These are phyloP conservation scores for Neoascia interrupta DNA, from an alignment of 2,888 invertebrate genomes.

Conservation along the genomic window DNA sequence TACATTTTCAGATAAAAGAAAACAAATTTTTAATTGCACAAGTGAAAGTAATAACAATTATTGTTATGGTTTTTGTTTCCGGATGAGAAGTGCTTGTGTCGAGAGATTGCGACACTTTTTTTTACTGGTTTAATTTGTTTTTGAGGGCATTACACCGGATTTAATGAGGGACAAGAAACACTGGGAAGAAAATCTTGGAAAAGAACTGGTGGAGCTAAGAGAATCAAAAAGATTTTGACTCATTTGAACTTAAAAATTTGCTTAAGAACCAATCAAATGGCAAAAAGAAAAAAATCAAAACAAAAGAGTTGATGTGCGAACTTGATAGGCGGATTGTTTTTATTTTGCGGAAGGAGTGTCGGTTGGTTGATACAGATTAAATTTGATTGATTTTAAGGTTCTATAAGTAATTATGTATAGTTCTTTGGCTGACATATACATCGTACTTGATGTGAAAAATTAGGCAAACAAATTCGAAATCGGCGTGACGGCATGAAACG, in stretches of 20 bases:
- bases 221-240: constrained; percentile 19
- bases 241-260: neutral
- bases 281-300: neutral
- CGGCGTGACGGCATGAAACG: no score
- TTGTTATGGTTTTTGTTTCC: constrained; percentile 40
- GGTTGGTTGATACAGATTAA: no score
- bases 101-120: constrained; percentile 28
- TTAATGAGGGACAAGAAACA: constrained; percentile 4
- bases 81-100: constrained; percentile 24
- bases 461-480: no score
- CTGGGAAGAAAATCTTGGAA: neutral
- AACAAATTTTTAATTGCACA: constrained; percentile 49
- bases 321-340: no score
- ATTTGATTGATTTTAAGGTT: no score
- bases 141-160: constrained; percentile 15
- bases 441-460: no score
- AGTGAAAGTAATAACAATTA: constrained; percentile 66
- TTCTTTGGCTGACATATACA: no score
- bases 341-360: no score
- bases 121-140: neutral
- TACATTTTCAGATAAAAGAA: constrained; percentile 39
- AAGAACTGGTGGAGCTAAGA: neutral
- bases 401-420: no score
- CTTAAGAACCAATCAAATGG: no score
- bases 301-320: constrained; percentile 10